Evolutionary conservation across 2,113 vertebrate species (phyloP).

Genomic region (Anseranas semipalmata): DNA sequence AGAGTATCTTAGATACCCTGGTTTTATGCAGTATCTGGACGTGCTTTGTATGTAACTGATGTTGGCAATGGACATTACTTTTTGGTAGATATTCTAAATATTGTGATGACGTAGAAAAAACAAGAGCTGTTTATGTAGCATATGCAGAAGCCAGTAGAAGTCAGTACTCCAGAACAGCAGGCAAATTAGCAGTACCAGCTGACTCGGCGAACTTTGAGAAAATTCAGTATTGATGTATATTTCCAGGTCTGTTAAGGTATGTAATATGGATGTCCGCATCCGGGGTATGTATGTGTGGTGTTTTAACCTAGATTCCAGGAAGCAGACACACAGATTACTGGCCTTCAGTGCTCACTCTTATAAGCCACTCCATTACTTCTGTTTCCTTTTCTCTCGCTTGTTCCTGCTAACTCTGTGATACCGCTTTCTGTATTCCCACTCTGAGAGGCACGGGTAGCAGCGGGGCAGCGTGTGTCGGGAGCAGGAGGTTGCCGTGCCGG

Average conservation of each 20-base stretch:
- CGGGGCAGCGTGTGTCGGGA: background rate
- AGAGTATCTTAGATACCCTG: background rate
- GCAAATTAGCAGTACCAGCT: background rate
- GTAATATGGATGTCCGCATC: fast-evolving
- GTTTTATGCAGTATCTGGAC: background rate
- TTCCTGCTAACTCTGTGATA: background rate
- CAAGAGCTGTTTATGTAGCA: background rate
- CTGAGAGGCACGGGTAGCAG: background rate
- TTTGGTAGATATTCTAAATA: background rate
- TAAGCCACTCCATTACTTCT: background rate
- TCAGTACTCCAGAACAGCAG: background rate
- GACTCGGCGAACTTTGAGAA: background rate
- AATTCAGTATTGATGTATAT: background rate
- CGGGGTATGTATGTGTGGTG: background rate
- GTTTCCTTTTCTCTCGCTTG: background rate
- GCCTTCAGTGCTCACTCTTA: background rate
- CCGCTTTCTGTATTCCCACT: background rate
- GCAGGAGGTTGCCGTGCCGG: background rate
- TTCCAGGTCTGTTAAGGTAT: background rate
- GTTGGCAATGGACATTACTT: background rate
- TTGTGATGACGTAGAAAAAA: background rate
- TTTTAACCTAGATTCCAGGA: background rate
- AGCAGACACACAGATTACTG: background rate
- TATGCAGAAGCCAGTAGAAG: background rate
- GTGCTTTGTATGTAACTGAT: background rate